Percentiles rank a stretch among this genome's conserved stretches.
phyloP scores from a whole-genome alignment of 2,113 vertebrate species.

The Tichodroma muraria region DNA sequence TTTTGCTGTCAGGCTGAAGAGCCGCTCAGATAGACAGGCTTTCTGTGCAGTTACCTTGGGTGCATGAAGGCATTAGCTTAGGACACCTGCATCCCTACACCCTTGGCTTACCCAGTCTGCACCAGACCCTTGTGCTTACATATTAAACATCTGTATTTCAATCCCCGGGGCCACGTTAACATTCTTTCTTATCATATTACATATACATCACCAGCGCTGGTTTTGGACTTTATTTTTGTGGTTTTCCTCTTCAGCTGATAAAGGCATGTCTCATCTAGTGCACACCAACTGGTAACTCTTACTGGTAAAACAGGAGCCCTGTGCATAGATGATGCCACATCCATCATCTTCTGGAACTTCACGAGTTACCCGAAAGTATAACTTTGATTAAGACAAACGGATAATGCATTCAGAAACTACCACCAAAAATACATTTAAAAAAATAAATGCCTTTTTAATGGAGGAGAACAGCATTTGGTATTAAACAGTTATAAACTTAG shows the following conservation, averaged over 20 bases:
- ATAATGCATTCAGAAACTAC: not conserved
- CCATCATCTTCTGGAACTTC: not conserved
- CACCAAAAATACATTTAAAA: not conserved
- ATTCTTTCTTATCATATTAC: not conserved
- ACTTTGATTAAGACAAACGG: not conserved
- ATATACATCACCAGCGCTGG: not conserved
- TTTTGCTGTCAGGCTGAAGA: conserved; percentile 40
- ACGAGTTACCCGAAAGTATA: not conserved
- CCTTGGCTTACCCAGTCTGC: not conserved
- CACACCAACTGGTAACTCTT: not conserved
- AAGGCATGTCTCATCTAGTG: not conserved
- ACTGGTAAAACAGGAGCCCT: not conserved
- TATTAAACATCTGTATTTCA: not conserved
- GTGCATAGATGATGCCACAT: not conserved
- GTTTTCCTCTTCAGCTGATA: conserved; percentile 18
- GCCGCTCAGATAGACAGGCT: not conserved
- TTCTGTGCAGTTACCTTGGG: not conserved
- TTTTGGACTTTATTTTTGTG: not conserved
- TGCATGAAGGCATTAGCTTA: not conserved
- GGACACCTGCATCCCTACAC: not conserved
- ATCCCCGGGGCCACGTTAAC: not conserved
- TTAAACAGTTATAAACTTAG: not conserved
- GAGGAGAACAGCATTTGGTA: not conserved
- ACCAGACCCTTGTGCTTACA: not conserved
- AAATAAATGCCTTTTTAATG: not conserved